Evolutionary conservation across 2,888 invertebrate genomes (phyloP).

Genomic region (Campaea margaritaria): DNA sequence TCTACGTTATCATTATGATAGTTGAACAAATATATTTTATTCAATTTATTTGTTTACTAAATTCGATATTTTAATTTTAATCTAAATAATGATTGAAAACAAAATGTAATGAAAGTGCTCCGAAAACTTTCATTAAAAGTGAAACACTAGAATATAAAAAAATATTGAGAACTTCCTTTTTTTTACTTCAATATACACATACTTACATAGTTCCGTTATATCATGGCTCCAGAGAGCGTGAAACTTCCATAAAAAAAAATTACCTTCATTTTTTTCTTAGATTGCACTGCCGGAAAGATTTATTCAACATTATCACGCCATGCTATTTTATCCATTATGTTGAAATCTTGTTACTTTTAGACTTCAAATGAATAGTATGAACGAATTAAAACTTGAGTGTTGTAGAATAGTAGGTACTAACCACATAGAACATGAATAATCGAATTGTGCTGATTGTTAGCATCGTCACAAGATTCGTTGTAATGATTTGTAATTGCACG

Average conservation of each 20-base stretch:
- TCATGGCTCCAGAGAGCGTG: conserved; percentile 20
- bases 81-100: no score
- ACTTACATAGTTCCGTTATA: conserved; percentile 16
- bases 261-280: conserved; percentile 5
- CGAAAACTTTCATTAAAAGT: no score
- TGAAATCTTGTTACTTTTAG: not conserved
- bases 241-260: conserved; percentile 12
- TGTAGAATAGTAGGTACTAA: not conserved
- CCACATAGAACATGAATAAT: conserved; percentile 3
- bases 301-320: conserved; percentile 2
- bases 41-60: no score
- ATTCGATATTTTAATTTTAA: no score
- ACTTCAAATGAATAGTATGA: not conserved
- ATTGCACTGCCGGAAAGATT: conserved; percentile 1
- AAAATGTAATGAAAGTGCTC: no score
- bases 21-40: not conserved
- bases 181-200: conserved; percentile 8
- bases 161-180: not conserved
- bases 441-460: conserved; percentile 10
- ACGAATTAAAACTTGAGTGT: not conserved
- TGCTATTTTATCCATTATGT: not conserved
- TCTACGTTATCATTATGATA: not conserved
- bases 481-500: conserved; percentile 6
- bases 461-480: not conserved
- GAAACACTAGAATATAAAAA: not conserved